phyloP scores from a whole-genome alignment of 2,797 vertebrate genomes.

The Dallia pectoralis region DNA sequence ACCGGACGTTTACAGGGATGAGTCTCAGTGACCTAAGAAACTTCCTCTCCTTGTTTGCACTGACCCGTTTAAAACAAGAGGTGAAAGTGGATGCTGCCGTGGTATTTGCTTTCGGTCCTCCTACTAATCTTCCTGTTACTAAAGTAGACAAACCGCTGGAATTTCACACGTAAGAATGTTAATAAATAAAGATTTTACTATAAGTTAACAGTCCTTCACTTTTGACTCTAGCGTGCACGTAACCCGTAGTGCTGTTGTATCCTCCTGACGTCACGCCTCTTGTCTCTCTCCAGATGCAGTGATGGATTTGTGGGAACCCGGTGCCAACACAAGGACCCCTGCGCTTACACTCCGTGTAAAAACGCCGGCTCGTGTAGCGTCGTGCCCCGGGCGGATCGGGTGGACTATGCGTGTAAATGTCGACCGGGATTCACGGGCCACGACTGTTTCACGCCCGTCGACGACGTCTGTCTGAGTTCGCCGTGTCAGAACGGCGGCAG shows the following conservation, averaged over 20 bases:
- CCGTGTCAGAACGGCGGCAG: slow-evolving; percentile 90
- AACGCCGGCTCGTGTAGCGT: slow-evolving; percentile 64
- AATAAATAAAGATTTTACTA: not conserved
- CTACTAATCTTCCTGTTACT: not conserved
- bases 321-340: slow-evolving; percentile 72
- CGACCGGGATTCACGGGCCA: slow-evolving; percentile 80
- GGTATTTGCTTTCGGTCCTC: not conserved
- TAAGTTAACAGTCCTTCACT: not conserved
- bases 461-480: slow-evolving; percentile 78
- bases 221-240: not conserved
- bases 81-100: slow-evolving; percentile 15
- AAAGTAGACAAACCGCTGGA: not conserved
- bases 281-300: slow-evolving; percentile 58
- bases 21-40: not conserved
- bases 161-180: not conserved
- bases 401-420: slow-evolving; percentile 81
- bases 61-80: slow-evolving; percentile 13
- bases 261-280: not conserved
- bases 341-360: slow-evolving; percentile 53
- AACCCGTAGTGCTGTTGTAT: not conserved
- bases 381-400: slow-evolving; percentile 56
- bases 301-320: slow-evolving; percentile 58
- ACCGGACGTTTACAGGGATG: not conserved
- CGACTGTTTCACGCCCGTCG: slow-evolving; percentile 78
- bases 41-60: not conserved